Conservation (phyloP, 2,797 vertebrate species). For the Pangasius mekongensis region DNA sequence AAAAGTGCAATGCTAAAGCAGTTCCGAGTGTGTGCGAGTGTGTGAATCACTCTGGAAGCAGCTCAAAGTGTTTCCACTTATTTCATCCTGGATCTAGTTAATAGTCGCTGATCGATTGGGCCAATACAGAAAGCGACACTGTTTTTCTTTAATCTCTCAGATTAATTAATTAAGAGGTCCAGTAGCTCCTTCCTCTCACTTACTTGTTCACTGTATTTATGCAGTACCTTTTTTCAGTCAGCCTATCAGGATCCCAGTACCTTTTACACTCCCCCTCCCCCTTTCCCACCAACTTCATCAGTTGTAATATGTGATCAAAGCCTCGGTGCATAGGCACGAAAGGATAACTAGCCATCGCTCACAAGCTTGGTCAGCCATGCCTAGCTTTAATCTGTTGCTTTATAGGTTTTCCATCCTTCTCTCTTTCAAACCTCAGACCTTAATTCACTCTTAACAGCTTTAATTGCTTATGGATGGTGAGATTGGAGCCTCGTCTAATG, state of each 20-base stretch:
- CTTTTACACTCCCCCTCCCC: not conserved
- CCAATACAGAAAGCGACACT: conserved; percentile 38
- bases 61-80: conserved; percentile 39
- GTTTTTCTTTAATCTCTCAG: conserved; percentile 48
- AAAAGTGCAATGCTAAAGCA: not conserved
- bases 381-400: conserved; percentile 43
- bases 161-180: conserved; percentile 51
- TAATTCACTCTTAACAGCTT: conserved; percentile 57
- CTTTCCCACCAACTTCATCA: conserved; percentile 22
- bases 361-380: conserved; percentile 29
- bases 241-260: conserved; percentile 38
- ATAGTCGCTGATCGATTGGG: conserved; percentile 58
- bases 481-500: conserved; percentile 63
- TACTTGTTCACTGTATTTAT: conserved; percentile 27
- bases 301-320: conserved; percentile 20
- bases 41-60: conserved; percentile 2
- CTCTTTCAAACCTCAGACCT: conserved; percentile 3
- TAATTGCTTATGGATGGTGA: conserved; percentile 60
- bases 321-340: conserved; percentile 41
- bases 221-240: conserved; percentile 1
- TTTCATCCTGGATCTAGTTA: conserved; percentile 48
- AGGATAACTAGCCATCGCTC: conserved; percentile 39
- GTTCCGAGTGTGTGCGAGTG: not conserved
- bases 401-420: conserved; percentile 49
- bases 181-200: conserved; percentile 23